Evolutionary conservation across 2,113 vertebrate species (phyloP).

Genomic region (Caracal caracal): DNA sequence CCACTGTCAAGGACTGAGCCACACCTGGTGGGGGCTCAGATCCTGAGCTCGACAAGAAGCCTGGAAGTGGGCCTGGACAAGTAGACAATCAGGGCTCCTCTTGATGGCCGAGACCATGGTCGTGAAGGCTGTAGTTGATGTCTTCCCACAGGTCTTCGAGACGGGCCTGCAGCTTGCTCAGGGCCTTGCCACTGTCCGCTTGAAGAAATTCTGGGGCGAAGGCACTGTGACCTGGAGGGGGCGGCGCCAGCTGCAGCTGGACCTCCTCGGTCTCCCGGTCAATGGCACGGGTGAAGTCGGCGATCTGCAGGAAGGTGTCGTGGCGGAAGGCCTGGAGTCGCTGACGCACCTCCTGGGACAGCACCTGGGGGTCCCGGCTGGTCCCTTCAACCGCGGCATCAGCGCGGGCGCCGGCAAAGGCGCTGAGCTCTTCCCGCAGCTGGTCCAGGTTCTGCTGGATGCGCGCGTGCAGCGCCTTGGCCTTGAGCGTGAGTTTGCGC

Average conservation of each 20-base stretch:
- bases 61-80: neutral
- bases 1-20: neutral
- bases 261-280: conserved; percentile 86
- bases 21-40: neutral
- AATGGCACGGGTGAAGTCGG: conserved; percentile 85
- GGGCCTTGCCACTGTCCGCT: neutral
- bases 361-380: conserved; percentile 68
- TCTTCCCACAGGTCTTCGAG: conserved; percentile 91
- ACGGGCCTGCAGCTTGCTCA: conserved; percentile 87
- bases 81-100: conserved; percentile 42
- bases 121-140: conserved; percentile 87
- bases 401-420: neutral
- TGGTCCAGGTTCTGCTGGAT: conserved; percentile 89
- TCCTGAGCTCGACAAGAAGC: neutral
- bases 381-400: conserved; percentile 73
- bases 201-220: conserved; percentile 22
- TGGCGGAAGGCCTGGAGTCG: conserved; percentile 89
- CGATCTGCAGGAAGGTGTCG: conserved; percentile 84
- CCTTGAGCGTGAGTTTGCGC: conserved; percentile 82
- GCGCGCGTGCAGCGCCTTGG: conserved; percentile 85
- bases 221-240: neutral
- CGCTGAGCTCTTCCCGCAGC: conserved; percentile 81
- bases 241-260: conserved; percentile 82
- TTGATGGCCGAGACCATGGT: neutral
- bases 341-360: conserved; percentile 81